Evolutionary conservation across 2,888 invertebrate species (phyloP).

Genomic region (Xestia xanthographa): DNA sequence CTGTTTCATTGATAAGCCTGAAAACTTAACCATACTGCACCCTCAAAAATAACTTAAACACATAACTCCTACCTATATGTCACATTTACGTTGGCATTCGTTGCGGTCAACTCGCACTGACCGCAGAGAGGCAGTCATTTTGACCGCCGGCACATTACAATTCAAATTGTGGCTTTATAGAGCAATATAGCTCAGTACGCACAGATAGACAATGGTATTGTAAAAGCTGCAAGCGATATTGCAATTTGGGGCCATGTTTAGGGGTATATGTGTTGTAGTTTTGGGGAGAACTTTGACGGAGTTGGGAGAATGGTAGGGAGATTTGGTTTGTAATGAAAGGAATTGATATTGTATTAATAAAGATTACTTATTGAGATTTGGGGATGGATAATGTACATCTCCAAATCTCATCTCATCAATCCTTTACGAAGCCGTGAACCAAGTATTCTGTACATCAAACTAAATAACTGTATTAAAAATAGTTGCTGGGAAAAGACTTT

Average conservation of each 20-base stretch:
- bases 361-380: no score
- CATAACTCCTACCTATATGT: neutral
- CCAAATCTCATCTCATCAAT: no score
- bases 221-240: constrained; percentile 45
- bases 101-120: constrained; percentile 21
- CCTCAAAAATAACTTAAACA: constrained; percentile 29
- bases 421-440: no score
- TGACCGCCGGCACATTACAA: constrained; percentile 60
- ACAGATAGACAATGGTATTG: constrained; percentile 39
- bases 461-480: no score
- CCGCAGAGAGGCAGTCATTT: constrained; percentile 54
- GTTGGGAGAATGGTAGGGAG: neutral
- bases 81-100: constrained; percentile 32
- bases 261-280: neutral
- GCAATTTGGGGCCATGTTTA: constrained; percentile 34
- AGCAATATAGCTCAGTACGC: constrained; percentile 11
- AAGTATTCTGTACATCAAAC: no score
- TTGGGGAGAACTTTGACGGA: neutral
- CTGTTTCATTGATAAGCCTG: neutral
- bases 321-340: neutral
- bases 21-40: neutral
- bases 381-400: no score
- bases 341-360: neutral
- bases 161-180: constrained; percentile 55
- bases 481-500: no score